A percentile compares a stretch with the other conserved stretches of the same genome.
Evolutionary conservation across 2,113 vertebrate genomes (phyloP).

Genomic region (Campylorhamphus procurvoides): DNA sequence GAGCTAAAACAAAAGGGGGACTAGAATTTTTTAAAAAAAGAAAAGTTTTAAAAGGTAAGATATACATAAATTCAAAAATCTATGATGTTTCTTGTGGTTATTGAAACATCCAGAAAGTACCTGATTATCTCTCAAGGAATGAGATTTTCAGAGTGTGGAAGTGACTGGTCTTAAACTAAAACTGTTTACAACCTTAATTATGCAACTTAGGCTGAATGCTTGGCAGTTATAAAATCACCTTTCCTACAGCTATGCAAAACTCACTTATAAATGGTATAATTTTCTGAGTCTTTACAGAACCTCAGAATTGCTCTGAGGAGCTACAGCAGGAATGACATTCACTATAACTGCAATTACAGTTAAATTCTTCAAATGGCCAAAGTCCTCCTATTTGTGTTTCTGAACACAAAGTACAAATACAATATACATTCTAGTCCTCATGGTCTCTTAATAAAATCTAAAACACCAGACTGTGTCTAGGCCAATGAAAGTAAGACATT

Average conservation of each 20-base stretch:
- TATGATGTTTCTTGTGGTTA: neutral
- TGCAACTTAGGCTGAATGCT: neutral
- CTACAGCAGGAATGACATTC: neutral
- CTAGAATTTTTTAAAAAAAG: neutral
- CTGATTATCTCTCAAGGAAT: neutral
- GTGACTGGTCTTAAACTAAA: neutral
- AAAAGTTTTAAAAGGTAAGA: neutral
- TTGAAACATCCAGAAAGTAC: neutral
- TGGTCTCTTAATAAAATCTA: neutral
- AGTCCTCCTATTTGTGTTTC: neutral
- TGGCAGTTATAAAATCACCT: neutral
- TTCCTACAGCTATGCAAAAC: neutral
- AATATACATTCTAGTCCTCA: neutral
- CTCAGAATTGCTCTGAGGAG: neutral
- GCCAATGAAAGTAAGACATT: neutral
- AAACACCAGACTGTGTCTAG: neutral
- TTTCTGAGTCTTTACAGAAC: neutral
- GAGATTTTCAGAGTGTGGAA: neutral
- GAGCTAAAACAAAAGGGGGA: neutral
- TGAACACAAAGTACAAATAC: neutral
- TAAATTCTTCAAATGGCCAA: neutral
- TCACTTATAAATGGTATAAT: neutral
- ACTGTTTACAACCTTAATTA: neutral
- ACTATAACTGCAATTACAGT: neutral
- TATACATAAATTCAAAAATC: neutral